Base-by-base conservation (phyloP, 1,140 invertebrate genomes). In the Hyposmocoma kahamanoa region DNA sequence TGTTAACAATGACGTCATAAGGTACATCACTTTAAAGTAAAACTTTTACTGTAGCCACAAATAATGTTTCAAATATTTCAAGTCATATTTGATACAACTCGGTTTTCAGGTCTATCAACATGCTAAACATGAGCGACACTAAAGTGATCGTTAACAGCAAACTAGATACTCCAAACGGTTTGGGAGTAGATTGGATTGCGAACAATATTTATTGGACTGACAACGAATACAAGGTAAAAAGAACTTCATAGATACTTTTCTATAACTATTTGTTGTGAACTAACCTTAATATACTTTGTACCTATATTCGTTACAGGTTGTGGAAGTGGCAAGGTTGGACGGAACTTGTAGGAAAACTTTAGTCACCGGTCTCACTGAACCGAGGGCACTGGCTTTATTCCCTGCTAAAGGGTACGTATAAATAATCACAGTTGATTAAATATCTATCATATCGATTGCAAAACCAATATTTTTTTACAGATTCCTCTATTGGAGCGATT, bases 161-260 rank as follows among this genome's bases (percentile, higher is more conserved):
- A 39, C 53, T 91, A 49, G 79, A 92, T 53, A 89, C 89, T 56
- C 92, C 94, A 3, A 93, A 96, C 69, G 93, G 94, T 24, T 77
- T 97, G 22, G 94, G 93, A 0, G 89, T 97, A 0, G 96, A 97
- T 74, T 97, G 95, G 94, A 88, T 97, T 42, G 92, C 93, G 11
- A 89, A 95, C 47, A 97, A 97, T 72, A 88, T 98, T 15, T 97
- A 97, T 72, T 97, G 95, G 95, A 94, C 94, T 0, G 95, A 96
- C 70, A 93, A 92, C 32, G 90, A 91, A 41, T 90, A 92, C 18
- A 95, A 94, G 76, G 88, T 92, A 19, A 1, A 41, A 15, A 13
- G 13, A 15, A 36, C 2, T 30, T 30, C 13, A 30, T 1, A 30
- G 10, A n/a, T n/a, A n/a, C n/a, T n/a, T n/a, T n/a, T n/a, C n/a